Conservation (phyloP, 2,888 invertebrate species). For the Cepaea hortensis region DNA sequence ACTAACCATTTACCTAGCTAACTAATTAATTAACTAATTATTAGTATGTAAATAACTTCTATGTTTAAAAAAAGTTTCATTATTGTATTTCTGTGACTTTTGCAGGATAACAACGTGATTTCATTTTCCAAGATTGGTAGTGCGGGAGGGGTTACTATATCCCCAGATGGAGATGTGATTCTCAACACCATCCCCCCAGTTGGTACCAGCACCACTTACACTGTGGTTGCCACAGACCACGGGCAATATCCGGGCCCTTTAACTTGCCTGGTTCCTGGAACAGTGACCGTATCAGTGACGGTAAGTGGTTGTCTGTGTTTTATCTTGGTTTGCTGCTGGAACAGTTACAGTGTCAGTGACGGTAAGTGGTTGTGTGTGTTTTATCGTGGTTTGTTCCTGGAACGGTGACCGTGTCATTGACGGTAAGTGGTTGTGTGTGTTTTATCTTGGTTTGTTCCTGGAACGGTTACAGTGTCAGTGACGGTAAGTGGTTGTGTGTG, state of each 20-base stretch:
- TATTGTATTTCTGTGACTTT: background rate
- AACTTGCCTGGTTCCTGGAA: slow-evolving; percentile 33
- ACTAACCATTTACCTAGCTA: no score
- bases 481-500: no score
- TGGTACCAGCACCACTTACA: slow-evolving; percentile 40
- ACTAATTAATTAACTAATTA: no score
- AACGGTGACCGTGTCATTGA: no score
- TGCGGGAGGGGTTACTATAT: slow-evolving; percentile 26
- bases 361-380: no score
- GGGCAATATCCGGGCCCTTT: slow-evolving; percentile 44
- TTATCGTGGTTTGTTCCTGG: no score
- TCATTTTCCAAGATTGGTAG: slow-evolving; percentile 21
- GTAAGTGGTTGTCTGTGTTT: slow-evolving; percentile 13
- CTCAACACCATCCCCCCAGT: slow-evolving; percentile 29
- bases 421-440: no score
- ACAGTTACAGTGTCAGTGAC: no score
- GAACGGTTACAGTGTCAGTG: no score
- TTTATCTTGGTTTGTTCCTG: no score
- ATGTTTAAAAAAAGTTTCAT: background rate
- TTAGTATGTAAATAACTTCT: no score
- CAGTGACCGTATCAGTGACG: slow-evolving; percentile 37
- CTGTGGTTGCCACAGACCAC: slow-evolving; percentile 40
- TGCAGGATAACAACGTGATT: slow-evolving; percentile 43
- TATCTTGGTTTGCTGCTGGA: no score
- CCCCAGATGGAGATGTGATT: slow-evolving; percentile 42